Base-by-base conservation (phyloP, 2,797 vertebrate species). In the Prionace glauca region DNA sequence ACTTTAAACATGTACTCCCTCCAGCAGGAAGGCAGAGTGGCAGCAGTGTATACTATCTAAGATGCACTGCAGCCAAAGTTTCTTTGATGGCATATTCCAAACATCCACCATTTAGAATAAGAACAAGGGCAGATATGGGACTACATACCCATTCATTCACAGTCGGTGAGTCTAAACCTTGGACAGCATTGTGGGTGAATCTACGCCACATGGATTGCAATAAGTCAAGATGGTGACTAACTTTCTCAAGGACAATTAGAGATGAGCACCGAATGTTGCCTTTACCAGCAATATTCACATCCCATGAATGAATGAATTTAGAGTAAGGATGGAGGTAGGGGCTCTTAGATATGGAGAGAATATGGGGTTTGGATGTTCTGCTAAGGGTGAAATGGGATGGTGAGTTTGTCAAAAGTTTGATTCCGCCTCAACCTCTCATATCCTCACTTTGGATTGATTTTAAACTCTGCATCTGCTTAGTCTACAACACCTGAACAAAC, bases 401-500 rank as follows among this genome's bases (percentile, higher is more conserved):
- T 18, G 22, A 84, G 36, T 18, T 45, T 45, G 41, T 41, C 1
- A 45, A 45, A 4, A 45, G 41, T 45, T 41, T 84, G 5, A 1
- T 24, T 84, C 41, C 24, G 20, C 20, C 81, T 45, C 22, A 84
- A 84, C 41, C 20, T 84, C 36, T 84, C 81, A 84, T 8, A 24
- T 24, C 1, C 20, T 36, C 41, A 45, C 20, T 45, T 45, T 45
- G 20, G 16, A 81, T 81, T 45, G 41, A 18, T 84, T 84, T 41
- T 84, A 84, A 84, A 45, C 81, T 45, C 4, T 8, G 41, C 81
- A 45, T 84, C 81, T 84, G 41, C 18, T 45, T 84, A 22, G 22
- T 84, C 36, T 22, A 45, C 81, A 84, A 91, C 50, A 60, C 56
- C 88, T 91, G 29, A 91, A 91, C 24, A 91, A 91, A 91, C 88